Base-by-base conservation (phyloP, 1,140 invertebrate genomes). In the Macrocentrus cingulum region DNA sequence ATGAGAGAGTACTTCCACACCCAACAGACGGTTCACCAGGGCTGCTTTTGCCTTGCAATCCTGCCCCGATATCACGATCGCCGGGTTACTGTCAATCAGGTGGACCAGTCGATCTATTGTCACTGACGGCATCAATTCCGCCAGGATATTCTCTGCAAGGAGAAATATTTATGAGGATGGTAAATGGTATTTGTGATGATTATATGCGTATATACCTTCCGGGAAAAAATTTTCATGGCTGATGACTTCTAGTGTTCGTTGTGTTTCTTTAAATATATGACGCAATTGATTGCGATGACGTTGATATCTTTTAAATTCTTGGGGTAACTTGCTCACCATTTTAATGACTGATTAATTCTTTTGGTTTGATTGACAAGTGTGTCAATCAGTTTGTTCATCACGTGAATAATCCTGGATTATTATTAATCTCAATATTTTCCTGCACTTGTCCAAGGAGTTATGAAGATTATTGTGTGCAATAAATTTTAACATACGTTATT, bases 21-120 rank as follows among this genome's bases (percentile, higher is more conserved):
- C 85, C 42, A 93, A 80, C 20, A 93, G 75, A 63, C 85, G 84
- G 73, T 93, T 92, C 1, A 91, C 82, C 34, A 93, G 72, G 8
- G 85, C 74, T 2, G 88, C 88, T 69, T 89, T 88, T 0, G 87
- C 85, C 62, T 84, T 83, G 20, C 80, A 83, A 54, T 84, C 85
- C 66, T 87, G 87, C 4, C 90, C 91, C 64, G 90, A 81, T 36
- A 92, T 74, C 6, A 92, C 81, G 39, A 90, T 76, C 2, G 84
- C 82, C 7, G 84, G 80, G 1, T 76, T 73, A 34, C 80, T 80
- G 46, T 77, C 70, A 29, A 83, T 73, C 32, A 84, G 80, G 44
- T 82, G 77, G 32, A 77, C 76, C 1, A 86, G 76, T 56, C 74
- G 73, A 29, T 77, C 65, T 2, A 80, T 68, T 8, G 82, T 78